Base-by-base conservation (phyloP, 1,140 invertebrate genomes). In the Berghia stephanieae region DNA sequence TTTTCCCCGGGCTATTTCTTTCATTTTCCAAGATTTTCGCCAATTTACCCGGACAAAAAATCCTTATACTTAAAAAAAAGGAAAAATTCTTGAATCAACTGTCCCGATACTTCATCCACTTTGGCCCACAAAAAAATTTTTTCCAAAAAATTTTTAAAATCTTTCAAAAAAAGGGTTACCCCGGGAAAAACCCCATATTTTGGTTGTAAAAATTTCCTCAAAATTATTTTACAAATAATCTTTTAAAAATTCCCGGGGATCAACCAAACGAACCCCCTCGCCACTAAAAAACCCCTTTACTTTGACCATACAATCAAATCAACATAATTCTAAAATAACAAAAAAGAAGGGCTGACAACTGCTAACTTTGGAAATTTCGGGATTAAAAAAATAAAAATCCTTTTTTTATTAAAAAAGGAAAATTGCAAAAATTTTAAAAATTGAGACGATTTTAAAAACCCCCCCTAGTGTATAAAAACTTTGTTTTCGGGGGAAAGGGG, bases 401-500 rank as follows among this genome's bases (percentile, higher is more conserved):
- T 55, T 13, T 8, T 8, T 18, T 8, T 5, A 18, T 5, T 40
- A 34, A 5, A 21, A 68, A 4, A 44, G 1, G 1, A 43, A 21
- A 43, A 27, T 24, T 8, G 36, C 16, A 31, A 38, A 24, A 52
- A 34, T 27, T 18, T 52, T 0, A 8, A 34, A 18, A 42, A 36
- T 46, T 24, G 16, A 27, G 27, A 21, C 4, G 49, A 36, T 1
- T 27, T 27, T 21, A 18, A 24, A 38, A 52, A 18, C 10, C 24
- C 10, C 10, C 0, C 10, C 16, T 38, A 42, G 8, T 21, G 43
- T 21, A 10, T 43, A 16, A 13, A 38, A 10, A 27, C 46, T 43
- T 4, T 16, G 44, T 63, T 16, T 60, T 42, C n/a, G n/a, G n/a
- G n/a, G n/a, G n/a, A 80, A 79, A 46, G 44, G 43, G 24, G 81